Base-by-base conservation (phyloP, 2,113 vertebrate genomes). In the Syngnathus floridae region DNA sequence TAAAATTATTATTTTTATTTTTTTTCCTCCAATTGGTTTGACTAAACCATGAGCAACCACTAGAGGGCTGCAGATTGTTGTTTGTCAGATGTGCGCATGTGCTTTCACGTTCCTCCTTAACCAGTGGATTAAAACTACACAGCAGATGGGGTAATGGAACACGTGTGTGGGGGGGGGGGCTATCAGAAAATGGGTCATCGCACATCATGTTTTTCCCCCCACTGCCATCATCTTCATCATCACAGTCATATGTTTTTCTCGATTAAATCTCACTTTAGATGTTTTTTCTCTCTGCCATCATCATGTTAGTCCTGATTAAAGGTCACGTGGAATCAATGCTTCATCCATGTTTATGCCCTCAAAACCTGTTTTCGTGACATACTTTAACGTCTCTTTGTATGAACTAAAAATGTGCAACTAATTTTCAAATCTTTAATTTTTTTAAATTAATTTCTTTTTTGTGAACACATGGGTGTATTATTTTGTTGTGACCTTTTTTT, bases 131-230 rank as follows among this genome's bases (percentile, higher is more conserved):
- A 91, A 88, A 86, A 72, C 84, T 79, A 66, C 43, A 77, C 82
- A 61, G 86, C 90, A 93, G 90, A 91, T 91, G 91, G 88, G 76
- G 77, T 74, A 66, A 46, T 38, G 52, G 63, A 55, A 37, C 17
- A 8, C 40, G 51, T 21, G 21, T 8, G 41, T 4, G 63, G 78
- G 73, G 63, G 79, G 73, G 64, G 77, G 70, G 76, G 71, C 51
- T 66, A 57, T 21, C 62, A 67, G 71, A 81, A 91, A 88, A 78
- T 92, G 88, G 90, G 90, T 93, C 90, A 92, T 80, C 73, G 40
- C 75, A 67, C 77, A 72, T 38, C 76, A 72, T 38, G n/a, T 45
- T 46, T 40, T 58, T 57, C 31, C 35, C 45, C 11, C 38, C 49
- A 12, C 51, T 61, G n/a, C 62, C 4, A 17, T 17, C 46, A 62